Conservation (phyloP, 2,888 invertebrate species). For the Drosophila affinis region DNA sequence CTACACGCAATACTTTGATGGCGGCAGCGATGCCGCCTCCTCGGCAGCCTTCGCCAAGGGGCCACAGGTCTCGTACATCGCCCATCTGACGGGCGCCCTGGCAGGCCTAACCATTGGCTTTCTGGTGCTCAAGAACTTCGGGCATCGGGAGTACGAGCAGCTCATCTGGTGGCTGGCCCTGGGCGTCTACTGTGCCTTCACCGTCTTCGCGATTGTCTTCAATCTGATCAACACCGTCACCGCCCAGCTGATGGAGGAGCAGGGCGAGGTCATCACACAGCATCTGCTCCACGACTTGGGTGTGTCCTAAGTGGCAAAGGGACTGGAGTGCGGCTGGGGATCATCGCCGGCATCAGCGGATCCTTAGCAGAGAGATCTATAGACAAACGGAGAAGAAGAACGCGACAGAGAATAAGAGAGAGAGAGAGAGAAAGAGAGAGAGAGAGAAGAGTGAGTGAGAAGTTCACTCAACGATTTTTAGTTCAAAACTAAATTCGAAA, state of each 20-base stretch:
- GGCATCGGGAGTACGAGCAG: slow-evolving; percentile 96
- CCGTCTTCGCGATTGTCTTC: slow-evolving; percentile 96
- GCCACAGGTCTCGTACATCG: slow-evolving; percentile 96
- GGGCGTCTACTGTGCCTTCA: slow-evolving; percentile 96
- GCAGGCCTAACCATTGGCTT: slow-evolving; percentile 97
- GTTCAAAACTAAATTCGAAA: slow-evolving; percentile 70
- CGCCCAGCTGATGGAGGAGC: slow-evolving; percentile 83
- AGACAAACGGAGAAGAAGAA: slow-evolving; percentile 17
- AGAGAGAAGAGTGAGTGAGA: slow-evolving; percentile 6
- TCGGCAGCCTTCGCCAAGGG: slow-evolving; percentile 68
- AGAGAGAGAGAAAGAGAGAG: slow-evolving; percentile 13
- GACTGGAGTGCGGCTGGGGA: slow-evolving; percentile 9
- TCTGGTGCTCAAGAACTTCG: slow-evolving; percentile 96
- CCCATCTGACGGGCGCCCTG: slow-evolving; percentile 96
- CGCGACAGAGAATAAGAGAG: slow-evolving; percentile 9
- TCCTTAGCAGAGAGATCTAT: slow-evolving; percentile 21
- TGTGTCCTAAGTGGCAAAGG: slow-evolving; percentile 79
- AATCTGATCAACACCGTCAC: slow-evolving; percentile 88
- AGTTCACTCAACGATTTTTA: slow-evolving; percentile 66
- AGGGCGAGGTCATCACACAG: slow-evolving; percentile 83
- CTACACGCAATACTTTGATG: slow-evolving; percentile 91
- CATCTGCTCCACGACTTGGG: slow-evolving; percentile 84
- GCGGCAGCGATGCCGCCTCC: slow-evolving; percentile 29
- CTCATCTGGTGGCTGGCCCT: slow-evolving; percentile 98
- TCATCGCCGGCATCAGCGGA: slow-evolving; percentile 51